Base-by-base conservation (phyloP, 2,113 vertebrate genomes). In the Anser brachyrhynchus region DNA sequence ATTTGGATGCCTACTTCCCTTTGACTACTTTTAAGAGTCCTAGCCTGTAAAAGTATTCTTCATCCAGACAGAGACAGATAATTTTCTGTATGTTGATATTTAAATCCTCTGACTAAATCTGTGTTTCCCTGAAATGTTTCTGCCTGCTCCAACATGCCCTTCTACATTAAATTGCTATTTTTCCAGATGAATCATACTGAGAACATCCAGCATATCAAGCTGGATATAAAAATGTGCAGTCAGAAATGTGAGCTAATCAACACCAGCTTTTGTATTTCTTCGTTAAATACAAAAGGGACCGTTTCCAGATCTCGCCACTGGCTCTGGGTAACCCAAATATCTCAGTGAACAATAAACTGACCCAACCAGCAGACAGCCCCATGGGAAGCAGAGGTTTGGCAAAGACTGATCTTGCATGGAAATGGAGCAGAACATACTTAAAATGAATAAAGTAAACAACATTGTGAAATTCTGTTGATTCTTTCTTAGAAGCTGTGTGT, bases 141-240 rank as follows among this genome's bases (percentile, higher is more conserved):
- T 88, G 75, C 91, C 41, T 73, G 75, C 75, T 85, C 74, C 49
- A 58, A 64, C 94, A 73, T 85, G 88, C 49, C 70, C 75, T 72
- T 69, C 52, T 87, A 67, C 1, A 0, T 85, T 73, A 73, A 72
- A 81, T 26, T 73, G 66, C 22, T 64, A 5, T 77, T 85, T 93
- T 91, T 84, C 75, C 81, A 70, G 19, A 69, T 91, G 84, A 93
- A 85, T 93, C 84, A 77, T 49, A n/a, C 41, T 73, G 65, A 82
- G 75, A 89, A 64, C 41, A 62, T 77, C 79, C 55, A 70, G 39
- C 54, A 31, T 88, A 91, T 73, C 52, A 77, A 82, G 70, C 54
- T 67, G 46, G 25, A 29, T 58, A 64, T 77, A 77, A 89, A 88
- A 91, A 81, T 22, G 46, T 14, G 1, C 49, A 67, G 64, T 81